Conservation (phyloP, 2,888 invertebrate species). For the Diplolepis rosae region DNA sequence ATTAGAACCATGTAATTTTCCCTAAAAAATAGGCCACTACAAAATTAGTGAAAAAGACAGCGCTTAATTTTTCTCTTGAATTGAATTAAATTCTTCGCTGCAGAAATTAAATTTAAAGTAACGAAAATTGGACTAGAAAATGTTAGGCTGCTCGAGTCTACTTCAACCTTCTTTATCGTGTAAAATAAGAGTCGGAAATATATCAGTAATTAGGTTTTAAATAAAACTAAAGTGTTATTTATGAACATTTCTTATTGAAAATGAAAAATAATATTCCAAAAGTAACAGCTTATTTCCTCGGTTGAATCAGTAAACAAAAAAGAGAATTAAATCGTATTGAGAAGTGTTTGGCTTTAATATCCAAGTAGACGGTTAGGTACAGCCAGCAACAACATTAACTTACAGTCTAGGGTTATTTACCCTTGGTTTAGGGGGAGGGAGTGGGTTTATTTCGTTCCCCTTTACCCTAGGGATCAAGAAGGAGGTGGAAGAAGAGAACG, state of each 20-base stretch:
- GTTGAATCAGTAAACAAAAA: neutral
- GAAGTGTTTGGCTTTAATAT: slow-evolving; percentile 24
- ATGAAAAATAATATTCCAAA: too few relatives aligned
- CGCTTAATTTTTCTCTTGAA: neutral
- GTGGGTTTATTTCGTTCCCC: slow-evolving; percentile 44
- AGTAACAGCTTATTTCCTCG: neutral
- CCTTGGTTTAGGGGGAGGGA: slow-evolving; percentile 37
- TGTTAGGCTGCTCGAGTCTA: too few relatives aligned
- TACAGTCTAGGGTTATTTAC: slow-evolving; percentile 56
- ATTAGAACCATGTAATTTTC: too few relatives aligned
- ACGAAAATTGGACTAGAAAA: neutral
- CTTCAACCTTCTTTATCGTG: too few relatives aligned
- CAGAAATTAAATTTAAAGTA: neutral
- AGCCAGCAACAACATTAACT: slow-evolving; percentile 45
- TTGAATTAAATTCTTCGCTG: neutral
- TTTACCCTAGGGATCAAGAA: slow-evolving; percentile 50
- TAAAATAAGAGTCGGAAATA: too few relatives aligned
- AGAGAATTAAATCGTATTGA: slow-evolving; percentile 8
- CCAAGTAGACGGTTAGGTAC: slow-evolving; percentile 16
- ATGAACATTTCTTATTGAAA: too few relatives aligned
- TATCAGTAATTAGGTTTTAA: too few relatives aligned
- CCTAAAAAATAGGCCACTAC: neutral
- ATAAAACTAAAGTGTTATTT: too few relatives aligned
- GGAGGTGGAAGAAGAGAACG: slow-evolving; percentile 45
- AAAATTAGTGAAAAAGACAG: neutral